Conservation (phyloP, 1,140 invertebrate genomes). For the Papilio helenus region DNA sequence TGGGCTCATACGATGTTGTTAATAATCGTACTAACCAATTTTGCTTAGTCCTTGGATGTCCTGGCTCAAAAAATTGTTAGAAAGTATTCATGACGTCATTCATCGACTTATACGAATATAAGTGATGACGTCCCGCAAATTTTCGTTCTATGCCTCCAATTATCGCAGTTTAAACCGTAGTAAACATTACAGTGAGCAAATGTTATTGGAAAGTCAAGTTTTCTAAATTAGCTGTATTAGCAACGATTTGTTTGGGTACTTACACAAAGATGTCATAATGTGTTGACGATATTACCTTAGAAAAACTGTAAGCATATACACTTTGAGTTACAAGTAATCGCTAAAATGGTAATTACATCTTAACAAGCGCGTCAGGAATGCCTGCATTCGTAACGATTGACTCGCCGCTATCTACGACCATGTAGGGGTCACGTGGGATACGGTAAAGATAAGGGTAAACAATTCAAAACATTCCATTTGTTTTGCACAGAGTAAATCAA, state of each 20-base stretch:
- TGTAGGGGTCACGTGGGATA: conserved; percentile 14
- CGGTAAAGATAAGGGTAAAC: conserved; percentile 24
- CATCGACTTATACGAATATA: too few relatives aligned
- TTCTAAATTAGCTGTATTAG: neutral
- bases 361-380: neutral
- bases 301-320: neutral
- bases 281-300: neutral
- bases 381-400: conserved; percentile 12
- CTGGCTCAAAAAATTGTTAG: too few relatives aligned
- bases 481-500: conserved; percentile 12
- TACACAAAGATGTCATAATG: neutral
- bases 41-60: too few relatives aligned
- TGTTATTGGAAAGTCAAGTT: neutral
- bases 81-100: too few relatives aligned
- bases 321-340: neutral
- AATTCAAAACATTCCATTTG: conserved; percentile 13
- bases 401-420: neutral
- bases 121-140: too few relatives aligned
- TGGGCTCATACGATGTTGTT: neutral
- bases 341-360: neutral
- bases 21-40: too few relatives aligned
- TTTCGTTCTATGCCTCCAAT: neutral
- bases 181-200: neutral
- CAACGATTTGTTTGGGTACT: neutral
- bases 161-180: neutral